phyloP scores from a whole-genome alignment of 2,888 invertebrate species.

The Alentia gelatinosa region DNA sequence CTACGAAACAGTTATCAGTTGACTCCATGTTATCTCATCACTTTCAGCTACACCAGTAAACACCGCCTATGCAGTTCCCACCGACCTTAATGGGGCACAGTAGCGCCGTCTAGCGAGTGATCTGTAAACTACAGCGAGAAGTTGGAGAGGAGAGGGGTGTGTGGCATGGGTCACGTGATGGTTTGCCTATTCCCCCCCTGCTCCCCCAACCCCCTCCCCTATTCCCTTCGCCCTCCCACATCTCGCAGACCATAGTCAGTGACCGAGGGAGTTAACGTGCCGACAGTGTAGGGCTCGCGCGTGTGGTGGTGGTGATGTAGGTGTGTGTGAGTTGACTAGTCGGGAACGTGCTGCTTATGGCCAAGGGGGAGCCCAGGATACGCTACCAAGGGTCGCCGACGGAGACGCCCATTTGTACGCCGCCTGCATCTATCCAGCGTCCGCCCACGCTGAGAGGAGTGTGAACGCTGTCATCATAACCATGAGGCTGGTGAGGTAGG shows the following conservation, averaged over 20 bases:
- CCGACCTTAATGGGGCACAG: too few species aligned
- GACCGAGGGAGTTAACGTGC: too few species aligned
- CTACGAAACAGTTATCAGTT: too few species aligned
- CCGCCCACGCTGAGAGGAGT: background rate
- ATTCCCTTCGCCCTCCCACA: background rate
- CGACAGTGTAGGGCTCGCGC: too few species aligned
- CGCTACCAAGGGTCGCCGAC: background rate
- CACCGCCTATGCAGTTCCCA: too few species aligned
- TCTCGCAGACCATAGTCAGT: too few species aligned
- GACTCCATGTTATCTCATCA: too few species aligned
- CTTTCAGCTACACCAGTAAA: too few species aligned
- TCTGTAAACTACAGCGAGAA: background rate
- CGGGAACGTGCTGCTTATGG: background rate
- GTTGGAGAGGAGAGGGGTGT: background rate
- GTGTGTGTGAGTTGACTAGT: constrained; percentile 8
- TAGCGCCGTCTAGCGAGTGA: background rate
- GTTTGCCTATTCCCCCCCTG: background rate
- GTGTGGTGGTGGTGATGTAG: background rate
- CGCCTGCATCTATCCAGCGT: too few species aligned
- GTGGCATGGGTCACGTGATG: constrained; percentile 4
- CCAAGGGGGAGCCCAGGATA: background rate
- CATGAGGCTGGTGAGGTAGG: too few species aligned
- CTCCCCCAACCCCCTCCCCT: background rate
- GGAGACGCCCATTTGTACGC: background rate
- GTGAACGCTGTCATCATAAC: background rate